A percentile compares a stretch with the other conserved stretches of the same genome.
These are phyloP conservation scores for Glandiceps talaboti DNA, from an alignment of 53 echinoderm and acorn worm genomes.

Conservation along the genomic window DNA sequence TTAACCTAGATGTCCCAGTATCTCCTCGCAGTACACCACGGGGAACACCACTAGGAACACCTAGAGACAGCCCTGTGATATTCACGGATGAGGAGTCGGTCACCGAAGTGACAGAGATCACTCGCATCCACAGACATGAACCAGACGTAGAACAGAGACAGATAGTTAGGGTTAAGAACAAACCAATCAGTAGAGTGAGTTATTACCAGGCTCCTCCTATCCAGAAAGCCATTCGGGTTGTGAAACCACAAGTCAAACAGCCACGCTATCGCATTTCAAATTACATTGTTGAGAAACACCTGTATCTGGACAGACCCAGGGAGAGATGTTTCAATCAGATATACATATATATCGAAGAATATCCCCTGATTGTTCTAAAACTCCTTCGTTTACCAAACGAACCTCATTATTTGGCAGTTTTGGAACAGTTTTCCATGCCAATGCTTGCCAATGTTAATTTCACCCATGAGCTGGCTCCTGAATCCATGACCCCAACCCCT, in stretches of 20 bases:
- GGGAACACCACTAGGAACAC: neutral
- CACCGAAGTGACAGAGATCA: neutral
- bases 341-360: neutral
- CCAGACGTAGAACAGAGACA: too few species aligned
- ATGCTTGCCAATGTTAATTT: neutral
- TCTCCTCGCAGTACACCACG: neutral
- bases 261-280: neutral
- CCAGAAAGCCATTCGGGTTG: too few species aligned
- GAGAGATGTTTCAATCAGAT: neutral
- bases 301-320: neutral
- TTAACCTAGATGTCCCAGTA: neutral
- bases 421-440: neutral
- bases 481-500: neutral
- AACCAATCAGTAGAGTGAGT: neutral
- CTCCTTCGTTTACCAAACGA: neutral
- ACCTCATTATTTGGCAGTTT: neutral
- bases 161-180: too few species aligned
- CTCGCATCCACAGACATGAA: neutral
- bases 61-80: neutral
- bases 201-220: neutral
- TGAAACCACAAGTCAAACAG: neutral
- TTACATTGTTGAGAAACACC: neutral
- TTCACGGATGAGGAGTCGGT: neutral
- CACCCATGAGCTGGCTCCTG: neutral
- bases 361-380: neutral